phyloP scores from a whole-genome alignment of 2,797 vertebrate genomes.

The Gadopsis marmoratus region DNA sequence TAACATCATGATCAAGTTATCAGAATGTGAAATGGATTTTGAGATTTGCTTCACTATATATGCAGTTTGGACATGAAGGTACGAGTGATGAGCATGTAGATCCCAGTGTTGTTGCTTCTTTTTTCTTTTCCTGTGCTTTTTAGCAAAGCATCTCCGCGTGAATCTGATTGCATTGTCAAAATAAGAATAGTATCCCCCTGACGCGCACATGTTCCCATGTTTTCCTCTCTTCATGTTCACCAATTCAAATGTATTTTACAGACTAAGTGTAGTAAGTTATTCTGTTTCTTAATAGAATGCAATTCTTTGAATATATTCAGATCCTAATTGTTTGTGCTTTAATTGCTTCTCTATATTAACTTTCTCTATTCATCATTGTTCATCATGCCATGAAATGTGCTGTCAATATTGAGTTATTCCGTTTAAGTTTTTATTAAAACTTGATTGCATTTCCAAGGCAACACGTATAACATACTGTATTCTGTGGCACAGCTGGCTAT shows the following conservation, averaged over 20 bases:
- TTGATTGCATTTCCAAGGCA: slow-evolving; percentile 53
- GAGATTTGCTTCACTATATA: slow-evolving; percentile 4
- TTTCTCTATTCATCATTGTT: slow-evolving; percentile 44
- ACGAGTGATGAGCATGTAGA: background rate
- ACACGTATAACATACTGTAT: slow-evolving; percentile 19
- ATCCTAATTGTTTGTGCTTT: slow-evolving; percentile 49
- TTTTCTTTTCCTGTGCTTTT: background rate
- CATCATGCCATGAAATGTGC: slow-evolving; percentile 46
- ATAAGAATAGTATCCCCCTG: background rate
- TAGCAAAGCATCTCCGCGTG: background rate
- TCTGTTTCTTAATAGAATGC: slow-evolving; percentile 17
- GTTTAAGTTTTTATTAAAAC: slow-evolving; percentile 64
- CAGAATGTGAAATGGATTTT: slow-evolving; percentile 15
- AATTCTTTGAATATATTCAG: slow-evolving; percentile 41
- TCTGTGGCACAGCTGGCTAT: slow-evolving; percentile 23
- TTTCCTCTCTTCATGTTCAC: slow-evolving; percentile 1
- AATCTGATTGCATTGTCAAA: background rate
- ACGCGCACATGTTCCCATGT: background rate
- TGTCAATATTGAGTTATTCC: slow-evolving; percentile 55
- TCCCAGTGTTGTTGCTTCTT: background rate
- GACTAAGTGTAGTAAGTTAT: background rate
- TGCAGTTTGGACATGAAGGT: background rate
- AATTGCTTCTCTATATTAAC: slow-evolving; percentile 61
- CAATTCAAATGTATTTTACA: slow-evolving; percentile 10
- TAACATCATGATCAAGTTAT: slow-evolving; percentile 12